phyloP scores from a whole-genome alignment of 2,797 vertebrate species.

The Spea hammondii region DNA sequence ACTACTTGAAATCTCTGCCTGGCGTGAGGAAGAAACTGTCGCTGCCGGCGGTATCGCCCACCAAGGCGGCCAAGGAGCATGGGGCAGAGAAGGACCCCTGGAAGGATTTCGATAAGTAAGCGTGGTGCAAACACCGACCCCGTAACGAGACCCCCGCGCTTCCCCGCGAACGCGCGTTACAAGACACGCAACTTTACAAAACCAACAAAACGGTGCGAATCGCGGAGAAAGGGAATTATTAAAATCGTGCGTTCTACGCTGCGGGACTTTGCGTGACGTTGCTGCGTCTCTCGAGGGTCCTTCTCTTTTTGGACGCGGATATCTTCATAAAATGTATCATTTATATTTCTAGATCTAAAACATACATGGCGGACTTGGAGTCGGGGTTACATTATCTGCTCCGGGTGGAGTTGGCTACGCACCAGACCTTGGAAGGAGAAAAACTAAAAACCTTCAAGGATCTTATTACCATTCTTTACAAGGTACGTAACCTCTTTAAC shows the following conservation, averaged over 20 bases:
- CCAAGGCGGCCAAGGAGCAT: constrained; percentile 48
- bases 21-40: constrained; percentile 73
- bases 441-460: constrained; percentile 85
- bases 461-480: constrained; percentile 81
- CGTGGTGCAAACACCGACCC: not conserved
- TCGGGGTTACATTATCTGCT: constrained; percentile 88
- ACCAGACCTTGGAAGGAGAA: constrained; percentile 76
- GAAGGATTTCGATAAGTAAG: constrained; percentile 84
- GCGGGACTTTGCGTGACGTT: too few species aligned
- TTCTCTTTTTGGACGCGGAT: too few species aligned
- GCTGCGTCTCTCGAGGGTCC: too few species aligned
- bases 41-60: constrained; percentile 56
- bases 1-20: constrained; percentile 79
- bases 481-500: constrained; percentile 67
- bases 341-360: constrained; percentile 69
- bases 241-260: too few species aligned
- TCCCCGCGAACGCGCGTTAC: too few species aligned
- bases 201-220: too few species aligned
- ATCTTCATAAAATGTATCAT: not conserved
- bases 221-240: too few species aligned
- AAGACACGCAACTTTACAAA: too few species aligned
- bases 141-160: not conserved
- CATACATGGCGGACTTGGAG: constrained; percentile 89
- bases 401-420: constrained; percentile 85
- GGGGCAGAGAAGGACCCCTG: constrained; percentile 61